phyloP scores from a whole-genome alignment of 1,140 invertebrate genomes.

The Tyrophagus putrescentiae region DNA sequence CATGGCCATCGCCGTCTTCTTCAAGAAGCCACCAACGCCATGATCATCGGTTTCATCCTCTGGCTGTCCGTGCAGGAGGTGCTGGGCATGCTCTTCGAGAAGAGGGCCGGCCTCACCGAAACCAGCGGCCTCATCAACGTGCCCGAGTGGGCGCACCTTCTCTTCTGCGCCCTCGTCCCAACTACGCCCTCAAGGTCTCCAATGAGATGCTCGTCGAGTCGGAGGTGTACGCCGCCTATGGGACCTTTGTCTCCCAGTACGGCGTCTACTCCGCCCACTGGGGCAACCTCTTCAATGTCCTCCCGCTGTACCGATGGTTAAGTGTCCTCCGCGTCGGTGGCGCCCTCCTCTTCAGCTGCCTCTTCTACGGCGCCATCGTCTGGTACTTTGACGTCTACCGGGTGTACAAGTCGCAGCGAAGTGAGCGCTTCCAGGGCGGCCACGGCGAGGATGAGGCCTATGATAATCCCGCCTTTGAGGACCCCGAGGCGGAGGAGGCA shows the following conservation, averaged over 20 bases:
- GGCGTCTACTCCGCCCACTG: slow-evolving; percentile 16
- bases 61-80: slow-evolving; percentile 16
- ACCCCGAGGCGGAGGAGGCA: slow-evolving; percentile 22
- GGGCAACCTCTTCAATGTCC: slow-evolving; percentile 3
- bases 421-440: slow-evolving; percentile 36
- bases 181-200: slow-evolving; percentile 8
- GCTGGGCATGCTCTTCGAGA: slow-evolving; percentile 6
- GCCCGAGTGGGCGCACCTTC: slow-evolving; percentile 7
- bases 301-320: slow-evolving; percentile 30
- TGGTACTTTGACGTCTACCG: slow-evolving; percentile 31
- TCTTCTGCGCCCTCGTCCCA: slow-evolving; percentile 16
- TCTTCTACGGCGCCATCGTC: slow-evolving; percentile 27
- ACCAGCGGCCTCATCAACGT: slow-evolving; percentile 5
- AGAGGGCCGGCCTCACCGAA: slow-evolving; percentile 12
- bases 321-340: slow-evolving; percentile 23
- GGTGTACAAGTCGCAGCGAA: slow-evolving; percentile 32
- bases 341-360: slow-evolving; percentile 23
- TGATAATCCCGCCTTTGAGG: slow-evolving; percentile 32
- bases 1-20: slow-evolving; percentile 17
- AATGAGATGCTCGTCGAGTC: slow-evolving; percentile 16
- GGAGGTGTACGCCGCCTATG: slow-evolving; percentile 14
- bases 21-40: slow-evolving; percentile 19
- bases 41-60: slow-evolving; percentile 18
- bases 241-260: slow-evolving; percentile 15
- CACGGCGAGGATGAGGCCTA: slow-evolving; percentile 35